Evolutionary conservation across 2,888 invertebrate genomes (phyloP).

Genomic region (Eulithis testata): DNA sequence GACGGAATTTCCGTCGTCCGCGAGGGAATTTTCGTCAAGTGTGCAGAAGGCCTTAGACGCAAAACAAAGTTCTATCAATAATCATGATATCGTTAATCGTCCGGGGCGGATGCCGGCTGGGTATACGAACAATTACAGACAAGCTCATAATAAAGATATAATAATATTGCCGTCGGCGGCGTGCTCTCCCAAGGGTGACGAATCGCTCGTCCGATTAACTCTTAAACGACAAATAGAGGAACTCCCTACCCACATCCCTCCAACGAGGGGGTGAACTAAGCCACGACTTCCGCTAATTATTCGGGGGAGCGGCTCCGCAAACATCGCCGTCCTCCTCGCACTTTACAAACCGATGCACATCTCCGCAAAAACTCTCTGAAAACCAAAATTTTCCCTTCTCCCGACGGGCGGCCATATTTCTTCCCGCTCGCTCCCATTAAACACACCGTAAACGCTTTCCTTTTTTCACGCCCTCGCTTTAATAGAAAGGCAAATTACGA

Average conservation of each 20-base stretch:
- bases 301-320: conserved; percentile 73
- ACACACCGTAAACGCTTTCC: conserved; percentile 85
- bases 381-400: conserved; percentile 83
- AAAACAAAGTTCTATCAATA: conserved; percentile 78
- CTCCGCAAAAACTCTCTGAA: conserved; percentile 83
- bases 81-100: conserved; percentile 78
- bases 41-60: too few relatives aligned
- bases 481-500: conserved; percentile 85
- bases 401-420: conserved; percentile 82
- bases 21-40: too few relatives aligned
- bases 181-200: conserved; percentile 81
- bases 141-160: conserved; percentile 82
- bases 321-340: conserved; percentile 74
- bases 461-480: conserved; percentile 85
- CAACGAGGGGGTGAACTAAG: conserved; percentile 78
- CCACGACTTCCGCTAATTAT: conserved; percentile 84
- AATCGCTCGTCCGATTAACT: conserved; percentile 84
- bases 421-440: conserved; percentile 84
- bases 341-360: conserved; percentile 78
- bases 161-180: conserved; percentile 71
- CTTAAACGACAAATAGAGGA: conserved; percentile 84
- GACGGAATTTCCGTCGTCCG: too few relatives aligned
- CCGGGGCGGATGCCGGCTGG: conserved; percentile 57
- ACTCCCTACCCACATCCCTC: conserved; percentile 77
- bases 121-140: conserved; percentile 49